Conservation (phyloP, 2,113 vertebrate genomes). For the Ammodytes marinus region DNA sequence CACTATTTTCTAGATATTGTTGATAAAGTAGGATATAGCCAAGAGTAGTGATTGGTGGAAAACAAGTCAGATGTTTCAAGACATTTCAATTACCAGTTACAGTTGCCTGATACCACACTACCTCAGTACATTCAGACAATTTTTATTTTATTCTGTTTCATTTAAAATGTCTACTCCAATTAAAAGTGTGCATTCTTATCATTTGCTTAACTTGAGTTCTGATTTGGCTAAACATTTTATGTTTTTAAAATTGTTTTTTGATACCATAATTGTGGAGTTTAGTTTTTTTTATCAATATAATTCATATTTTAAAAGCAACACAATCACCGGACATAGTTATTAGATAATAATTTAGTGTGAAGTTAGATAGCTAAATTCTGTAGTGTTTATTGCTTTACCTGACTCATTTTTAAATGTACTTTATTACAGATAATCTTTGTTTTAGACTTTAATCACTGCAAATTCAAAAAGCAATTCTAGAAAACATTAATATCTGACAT, state of each 20-base stretch:
- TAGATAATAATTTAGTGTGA: conserved; percentile 24
- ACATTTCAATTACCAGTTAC: conserved; percentile 1
- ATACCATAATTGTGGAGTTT: conserved; percentile 9
- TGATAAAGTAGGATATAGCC: not conserved
- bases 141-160: conserved; percentile 4
- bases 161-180: conserved; percentile 7
- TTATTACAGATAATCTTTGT: conserved; percentile 16
- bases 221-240: conserved; percentile 27
- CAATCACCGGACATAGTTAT: conserved; percentile 1
- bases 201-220: conserved; percentile 25
- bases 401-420: conserved; percentile 8
- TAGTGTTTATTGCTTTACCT: not conserved
- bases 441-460: conserved; percentile 43
- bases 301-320: conserved; percentile 35
- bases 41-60: not conserved
- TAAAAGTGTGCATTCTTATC: conserved; percentile 9
- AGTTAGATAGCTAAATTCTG: conserved; percentile 2
- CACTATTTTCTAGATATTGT: conserved; percentile 5
- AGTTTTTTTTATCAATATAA: conserved; percentile 23
- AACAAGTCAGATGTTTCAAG: conserved; percentile 1
- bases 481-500: conserved; percentile 52
- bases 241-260: conserved; percentile 21
- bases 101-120: not conserved
- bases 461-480: conserved; percentile 28
- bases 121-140: not conserved